These are phyloP conservation scores for Trissolcus japonicus DNA, from an alignment of 2,888 invertebrate species.

Conservation along the genomic window DNA sequence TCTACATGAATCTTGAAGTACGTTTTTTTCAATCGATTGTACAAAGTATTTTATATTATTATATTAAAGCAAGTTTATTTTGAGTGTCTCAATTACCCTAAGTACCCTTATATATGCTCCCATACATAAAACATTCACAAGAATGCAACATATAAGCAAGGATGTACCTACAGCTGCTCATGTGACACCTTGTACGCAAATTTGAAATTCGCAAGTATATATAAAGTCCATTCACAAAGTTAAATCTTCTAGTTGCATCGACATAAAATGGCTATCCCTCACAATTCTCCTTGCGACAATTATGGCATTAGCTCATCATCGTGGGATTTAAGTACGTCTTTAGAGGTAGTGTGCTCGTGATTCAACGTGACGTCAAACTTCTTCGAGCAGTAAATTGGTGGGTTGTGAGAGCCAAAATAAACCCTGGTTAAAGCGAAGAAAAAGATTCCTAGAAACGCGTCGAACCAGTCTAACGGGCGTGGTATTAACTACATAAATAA, in stretches of 20 bases:
- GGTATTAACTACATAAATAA: conserved; percentile 72
- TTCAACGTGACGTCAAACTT: conserved; percentile 59
- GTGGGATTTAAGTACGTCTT: conserved; percentile 27
- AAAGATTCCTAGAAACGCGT: conserved; percentile 65
- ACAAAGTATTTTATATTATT: no score
- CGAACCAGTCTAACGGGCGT: conserved; percentile 66
- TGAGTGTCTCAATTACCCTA: no score
- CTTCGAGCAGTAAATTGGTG: conserved; percentile 65
- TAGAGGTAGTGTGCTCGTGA: conserved; percentile 18
- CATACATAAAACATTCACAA: no score
- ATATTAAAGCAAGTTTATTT: no score
- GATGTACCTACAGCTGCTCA: no score
- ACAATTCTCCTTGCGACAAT: conserved; percentile 59
- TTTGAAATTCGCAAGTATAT: no score
- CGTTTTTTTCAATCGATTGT: no score
- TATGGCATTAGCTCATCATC: conserved; percentile 53
- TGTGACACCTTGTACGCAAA: no score
- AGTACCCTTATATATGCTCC: no score
- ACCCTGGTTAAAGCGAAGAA: conserved; percentile 50
- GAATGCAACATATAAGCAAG: no score
- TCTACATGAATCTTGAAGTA: not conserved
- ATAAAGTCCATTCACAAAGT: no score
- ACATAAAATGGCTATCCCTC: conserved; percentile 9
- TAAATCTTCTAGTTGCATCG: no score
- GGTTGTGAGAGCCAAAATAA: conserved; percentile 61